phyloP scores from a whole-genome alignment of 2,113 vertebrate genomes.

The Ifrita kowaldi region DNA sequence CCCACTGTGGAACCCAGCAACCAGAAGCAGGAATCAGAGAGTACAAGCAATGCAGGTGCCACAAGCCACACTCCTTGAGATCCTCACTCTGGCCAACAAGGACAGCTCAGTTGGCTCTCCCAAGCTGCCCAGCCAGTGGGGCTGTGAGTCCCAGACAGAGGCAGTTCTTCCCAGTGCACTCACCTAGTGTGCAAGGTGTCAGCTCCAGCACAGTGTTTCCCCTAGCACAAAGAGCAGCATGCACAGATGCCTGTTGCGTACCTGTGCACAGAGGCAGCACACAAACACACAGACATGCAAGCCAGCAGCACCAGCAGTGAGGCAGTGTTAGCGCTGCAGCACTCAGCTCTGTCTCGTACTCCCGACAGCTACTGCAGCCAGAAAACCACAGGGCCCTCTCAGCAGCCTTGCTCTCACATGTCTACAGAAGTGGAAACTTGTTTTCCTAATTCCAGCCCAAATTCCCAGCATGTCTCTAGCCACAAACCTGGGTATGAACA shows the following conservation, averaged over 20 bases:
- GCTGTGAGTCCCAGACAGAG: background rate
- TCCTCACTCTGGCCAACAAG: background rate
- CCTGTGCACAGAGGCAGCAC: background rate
- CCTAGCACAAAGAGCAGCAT: background rate
- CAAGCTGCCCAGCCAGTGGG: background rate
- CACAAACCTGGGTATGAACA: background rate
- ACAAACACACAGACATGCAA: constrained; percentile 3
- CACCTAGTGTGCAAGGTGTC: background rate
- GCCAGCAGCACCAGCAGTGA: constrained; percentile 12
- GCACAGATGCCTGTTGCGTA: background rate
- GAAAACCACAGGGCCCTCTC: background rate
- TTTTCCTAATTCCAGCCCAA: background rate
- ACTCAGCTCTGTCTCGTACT: background rate
- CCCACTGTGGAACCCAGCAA: background rate
- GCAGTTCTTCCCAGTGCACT: background rate
- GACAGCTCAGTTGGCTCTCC: background rate
- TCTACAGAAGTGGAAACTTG: background rate
- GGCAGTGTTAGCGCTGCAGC: background rate
- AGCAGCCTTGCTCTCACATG: background rate
- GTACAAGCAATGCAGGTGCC: background rate
- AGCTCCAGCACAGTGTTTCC: background rate
- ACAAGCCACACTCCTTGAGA: background rate
- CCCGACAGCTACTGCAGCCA: background rate
- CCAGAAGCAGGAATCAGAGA: background rate
- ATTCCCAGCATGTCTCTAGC: background rate